Conservation (phyloP, 2,797 vertebrate species). For the Sylvilagus floridanus region DNA sequence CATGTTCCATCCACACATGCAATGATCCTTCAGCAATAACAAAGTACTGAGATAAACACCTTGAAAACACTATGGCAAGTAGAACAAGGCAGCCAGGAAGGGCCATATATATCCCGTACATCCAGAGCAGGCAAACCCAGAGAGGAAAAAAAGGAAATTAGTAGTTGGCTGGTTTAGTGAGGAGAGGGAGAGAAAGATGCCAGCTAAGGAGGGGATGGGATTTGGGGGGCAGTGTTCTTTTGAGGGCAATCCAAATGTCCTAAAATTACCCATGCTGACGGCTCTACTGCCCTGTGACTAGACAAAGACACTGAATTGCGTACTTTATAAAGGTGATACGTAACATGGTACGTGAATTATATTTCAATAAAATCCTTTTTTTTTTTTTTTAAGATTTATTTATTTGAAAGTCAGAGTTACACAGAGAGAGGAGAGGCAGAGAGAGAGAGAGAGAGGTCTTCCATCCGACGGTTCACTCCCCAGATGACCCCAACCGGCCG, state of each 20-base stretch:
- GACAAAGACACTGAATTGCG: background rate
- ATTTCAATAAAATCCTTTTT: background rate
- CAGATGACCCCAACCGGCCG: too few relatives aligned
- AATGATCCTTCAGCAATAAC: background rate
- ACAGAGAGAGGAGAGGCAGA: too few relatives aligned
- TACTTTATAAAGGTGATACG: background rate
- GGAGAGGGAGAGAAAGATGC: background rate
- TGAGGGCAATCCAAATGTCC: background rate
- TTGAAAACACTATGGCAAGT: constrained; percentile 22
- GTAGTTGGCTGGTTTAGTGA: background rate
- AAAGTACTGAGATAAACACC: background rate
- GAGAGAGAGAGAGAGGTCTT: too few relatives aligned
- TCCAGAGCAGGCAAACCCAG: background rate
- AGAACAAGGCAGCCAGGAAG: background rate
- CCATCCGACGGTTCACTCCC: too few relatives aligned
- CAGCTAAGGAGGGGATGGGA: background rate
- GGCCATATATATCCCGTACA: background rate
- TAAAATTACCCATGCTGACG: background rate
- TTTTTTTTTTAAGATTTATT: background rate
- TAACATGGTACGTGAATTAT: background rate
- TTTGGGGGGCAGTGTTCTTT: background rate
- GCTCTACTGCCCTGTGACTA: background rate
- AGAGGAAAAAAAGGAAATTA: background rate
- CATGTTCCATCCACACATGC: background rate
- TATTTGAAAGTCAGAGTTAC: too few relatives aligned